phyloP scores from a whole-genome alignment of 2,888 invertebrate species.

The Dynastes hyllus region DNA sequence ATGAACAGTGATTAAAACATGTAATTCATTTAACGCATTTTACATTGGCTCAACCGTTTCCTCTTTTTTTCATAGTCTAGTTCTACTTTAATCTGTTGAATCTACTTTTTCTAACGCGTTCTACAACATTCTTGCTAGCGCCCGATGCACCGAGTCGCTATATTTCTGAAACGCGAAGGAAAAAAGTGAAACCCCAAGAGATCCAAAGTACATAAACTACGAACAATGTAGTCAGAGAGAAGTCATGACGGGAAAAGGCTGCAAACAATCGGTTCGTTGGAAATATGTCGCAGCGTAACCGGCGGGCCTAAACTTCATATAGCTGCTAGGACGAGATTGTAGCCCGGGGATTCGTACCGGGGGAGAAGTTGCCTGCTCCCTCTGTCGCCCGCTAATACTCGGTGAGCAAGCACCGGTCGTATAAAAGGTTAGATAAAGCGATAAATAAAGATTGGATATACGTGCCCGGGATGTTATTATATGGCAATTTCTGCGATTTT shows the following conservation, averaged over 20 bases:
- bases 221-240: constrained; percentile 52
- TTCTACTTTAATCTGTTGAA: no score
- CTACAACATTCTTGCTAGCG: no score
- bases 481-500: constrained; percentile 38
- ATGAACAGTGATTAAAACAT: no score
- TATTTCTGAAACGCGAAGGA: background rate
- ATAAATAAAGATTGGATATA: constrained; percentile 48
- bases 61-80: no score
- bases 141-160: no score
- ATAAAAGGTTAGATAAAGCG: constrained; percentile 48
- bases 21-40: no score
- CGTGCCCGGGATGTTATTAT: constrained; percentile 38
- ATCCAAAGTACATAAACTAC: constrained; percentile 49
- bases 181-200: background rate
- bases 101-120: no score
- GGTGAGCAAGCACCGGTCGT: constrained; percentile 16
- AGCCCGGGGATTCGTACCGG: constrained; percentile 54
- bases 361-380: constrained; percentile 36
- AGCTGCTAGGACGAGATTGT: constrained; percentile 49
- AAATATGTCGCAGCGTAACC: constrained; percentile 58
- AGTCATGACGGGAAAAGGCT: constrained; percentile 41
- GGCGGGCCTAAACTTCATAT: constrained; percentile 56
- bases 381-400: constrained; percentile 37
- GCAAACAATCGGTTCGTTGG: constrained; percentile 56
- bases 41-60: no score